These are phyloP conservation scores for Chaetodon trifasciatus DNA, from an alignment of 2,797 vertebrate species.

Conservation along the genomic window DNA sequence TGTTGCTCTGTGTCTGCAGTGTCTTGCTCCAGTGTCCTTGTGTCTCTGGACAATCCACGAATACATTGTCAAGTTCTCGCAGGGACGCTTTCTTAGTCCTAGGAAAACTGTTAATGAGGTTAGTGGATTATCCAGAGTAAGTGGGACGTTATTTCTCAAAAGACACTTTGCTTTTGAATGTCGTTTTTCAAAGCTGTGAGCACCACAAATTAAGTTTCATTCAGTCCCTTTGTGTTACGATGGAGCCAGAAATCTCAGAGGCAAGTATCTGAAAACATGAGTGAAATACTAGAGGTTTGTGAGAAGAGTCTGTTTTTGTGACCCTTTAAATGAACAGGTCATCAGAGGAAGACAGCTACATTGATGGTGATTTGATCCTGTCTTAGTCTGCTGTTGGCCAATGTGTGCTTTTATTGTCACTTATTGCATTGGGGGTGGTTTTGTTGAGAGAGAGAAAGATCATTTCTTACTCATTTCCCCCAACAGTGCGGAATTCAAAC, in stretches of 20 bases:
- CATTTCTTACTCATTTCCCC: neutral
- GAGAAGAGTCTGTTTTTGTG: neutral
- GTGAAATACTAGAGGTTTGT: neutral
- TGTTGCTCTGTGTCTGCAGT: constrained; percentile 5
- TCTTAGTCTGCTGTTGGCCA: neutral
- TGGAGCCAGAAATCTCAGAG: neutral
- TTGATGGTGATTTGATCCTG: neutral
- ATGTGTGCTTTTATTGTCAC: neutral
- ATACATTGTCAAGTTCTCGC: neutral
- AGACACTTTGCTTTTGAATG: neutral
- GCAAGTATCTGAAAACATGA: neutral
- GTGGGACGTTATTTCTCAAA: neutral
- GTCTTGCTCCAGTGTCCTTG: neutral
- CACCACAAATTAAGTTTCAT: constrained; percentile 1
- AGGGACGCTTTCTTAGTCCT: neutral
- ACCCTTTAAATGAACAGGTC: neutral
- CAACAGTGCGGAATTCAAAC: neutral
- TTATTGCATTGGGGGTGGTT: neutral
- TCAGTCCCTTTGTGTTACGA: neutral
- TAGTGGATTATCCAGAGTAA: neutral
- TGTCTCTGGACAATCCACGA: neutral
- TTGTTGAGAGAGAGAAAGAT: neutral
- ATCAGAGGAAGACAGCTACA: neutral
- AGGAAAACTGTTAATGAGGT: neutral
- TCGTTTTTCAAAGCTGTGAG: neutral